Conservation (phyloP, 1,140 invertebrate genomes). For the Berghia stephanieae region DNA sequence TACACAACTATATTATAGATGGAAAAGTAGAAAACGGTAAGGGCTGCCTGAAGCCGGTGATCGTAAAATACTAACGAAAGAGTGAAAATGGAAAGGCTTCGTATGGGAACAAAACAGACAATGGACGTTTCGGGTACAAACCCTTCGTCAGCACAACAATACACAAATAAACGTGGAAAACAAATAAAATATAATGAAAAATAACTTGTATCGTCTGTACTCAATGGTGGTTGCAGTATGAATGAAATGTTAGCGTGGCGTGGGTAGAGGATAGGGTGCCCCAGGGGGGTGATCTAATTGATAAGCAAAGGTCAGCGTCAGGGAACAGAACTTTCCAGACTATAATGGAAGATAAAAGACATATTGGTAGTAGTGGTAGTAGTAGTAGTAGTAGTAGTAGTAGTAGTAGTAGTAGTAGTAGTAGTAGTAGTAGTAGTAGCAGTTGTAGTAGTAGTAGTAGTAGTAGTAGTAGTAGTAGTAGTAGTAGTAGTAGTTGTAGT, state of each 20-base stretch:
- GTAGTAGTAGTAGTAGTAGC: conserved; percentile 28
- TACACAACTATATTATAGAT: too few species aligned
- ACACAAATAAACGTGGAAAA: too few species aligned
- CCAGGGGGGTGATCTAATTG: not conserved
- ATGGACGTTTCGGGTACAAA: too few species aligned
- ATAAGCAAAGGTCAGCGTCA: not conserved
- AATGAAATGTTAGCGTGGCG: not conserved
- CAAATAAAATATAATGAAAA: too few species aligned
- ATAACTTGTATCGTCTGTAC: too few species aligned
- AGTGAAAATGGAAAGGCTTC: too few species aligned
- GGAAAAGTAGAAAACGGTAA: too few species aligned
- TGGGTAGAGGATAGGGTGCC: not conserved
- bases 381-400: conserved; percentile 33
- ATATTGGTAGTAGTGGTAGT: conserved; percentile 19
- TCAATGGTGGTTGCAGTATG: too few species aligned
- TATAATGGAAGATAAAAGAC: not conserved
- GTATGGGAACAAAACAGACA: too few species aligned
- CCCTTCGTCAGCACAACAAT: too few species aligned
- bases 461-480: conserved; percentile 26
- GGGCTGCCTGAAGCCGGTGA: too few species aligned
- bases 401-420: conserved; percentile 29
- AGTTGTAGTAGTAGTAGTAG: conserved; percentile 18
- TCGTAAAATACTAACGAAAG: too few species aligned
- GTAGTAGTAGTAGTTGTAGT: conserved; percentile 25
- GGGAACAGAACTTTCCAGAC: not conserved